These are phyloP conservation scores for Sylvilagus bachmani DNA, from an alignment of 2,113 vertebrate genomes.

Conservation along the genomic window DNA sequence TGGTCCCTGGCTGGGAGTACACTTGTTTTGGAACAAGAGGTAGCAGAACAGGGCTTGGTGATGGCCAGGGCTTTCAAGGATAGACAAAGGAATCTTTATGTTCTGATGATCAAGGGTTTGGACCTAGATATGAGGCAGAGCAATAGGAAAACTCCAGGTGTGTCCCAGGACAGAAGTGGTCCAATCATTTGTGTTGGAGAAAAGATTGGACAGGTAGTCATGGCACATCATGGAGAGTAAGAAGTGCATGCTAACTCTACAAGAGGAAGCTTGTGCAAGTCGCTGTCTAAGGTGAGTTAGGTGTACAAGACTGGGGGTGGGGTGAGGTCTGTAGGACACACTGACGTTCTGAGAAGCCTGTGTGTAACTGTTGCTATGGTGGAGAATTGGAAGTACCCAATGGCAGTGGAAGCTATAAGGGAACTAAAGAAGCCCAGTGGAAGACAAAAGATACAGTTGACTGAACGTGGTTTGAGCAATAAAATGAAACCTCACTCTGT, in stretches of 20 bases:
- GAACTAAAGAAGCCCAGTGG: rapidly evolving
- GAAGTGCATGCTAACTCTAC: not conserved
- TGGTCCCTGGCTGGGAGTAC: not conserved
- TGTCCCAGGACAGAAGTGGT: not conserved
- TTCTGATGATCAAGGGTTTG: not conserved
- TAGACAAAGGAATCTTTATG: not conserved
- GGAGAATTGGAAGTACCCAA: not conserved
- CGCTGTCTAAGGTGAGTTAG: not conserved
- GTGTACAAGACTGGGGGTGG: no score
- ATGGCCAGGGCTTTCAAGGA: not conserved
- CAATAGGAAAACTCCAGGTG: not conserved
- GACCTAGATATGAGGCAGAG: not conserved
- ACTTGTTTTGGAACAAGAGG: not conserved
- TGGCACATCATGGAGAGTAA: no score
- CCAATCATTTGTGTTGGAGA: not conserved
- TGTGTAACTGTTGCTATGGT: not conserved
- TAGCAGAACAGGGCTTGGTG: not conserved
- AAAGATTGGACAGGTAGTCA: not conserved
- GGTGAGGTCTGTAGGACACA: no score
- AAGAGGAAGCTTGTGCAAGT: not conserved
- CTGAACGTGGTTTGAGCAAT: not conserved
- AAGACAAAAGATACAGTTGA: rapidly evolving
- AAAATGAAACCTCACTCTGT: rapidly evolving
- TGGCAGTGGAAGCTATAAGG: no score
- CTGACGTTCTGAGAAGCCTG: not conserved